These are phyloP conservation scores for Scaptodrosophila latifasciaeformis DNA, from an alignment of 2,888 invertebrate genomes.

Conservation along the genomic window DNA sequence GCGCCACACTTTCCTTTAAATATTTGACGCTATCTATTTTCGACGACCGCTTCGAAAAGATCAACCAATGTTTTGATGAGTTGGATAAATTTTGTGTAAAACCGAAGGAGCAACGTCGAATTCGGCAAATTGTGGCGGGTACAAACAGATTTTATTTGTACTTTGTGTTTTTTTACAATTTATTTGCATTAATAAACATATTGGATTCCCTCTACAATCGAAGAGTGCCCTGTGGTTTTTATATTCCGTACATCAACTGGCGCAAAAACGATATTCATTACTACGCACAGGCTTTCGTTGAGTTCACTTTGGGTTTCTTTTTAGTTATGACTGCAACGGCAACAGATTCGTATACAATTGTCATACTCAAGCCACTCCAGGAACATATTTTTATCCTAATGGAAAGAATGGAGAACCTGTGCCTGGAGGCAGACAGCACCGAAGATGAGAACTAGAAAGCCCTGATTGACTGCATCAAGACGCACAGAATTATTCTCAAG, in stretches of 20 bases:
- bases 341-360: conserved; percentile 25
- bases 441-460: not conserved
- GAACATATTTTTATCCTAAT: conserved; percentile 23
- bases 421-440: not conserved
- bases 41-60: conserved; percentile 16
- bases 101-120: conserved; percentile 10
- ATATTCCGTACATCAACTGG: conserved; percentile 28
- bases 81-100: conserved; percentile 22
- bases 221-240: conserved; percentile 25
- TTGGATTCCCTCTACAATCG: conserved; percentile 20
- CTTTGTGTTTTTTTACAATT: conserved; percentile 14
- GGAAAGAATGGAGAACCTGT: conserved; percentile 16
- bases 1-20: conserved; percentile 21
- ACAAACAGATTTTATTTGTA: conserved; percentile 22
- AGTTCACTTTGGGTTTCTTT: conserved; percentile 21
- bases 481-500: conserved; percentile 26
- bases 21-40: conserved; percentile 17
- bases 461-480: conserved; percentile 29
- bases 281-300: conserved; percentile 17
- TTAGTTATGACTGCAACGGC: conserved; percentile 23
- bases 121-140: conserved; percentile 24
- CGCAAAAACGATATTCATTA: conserved; percentile 12
- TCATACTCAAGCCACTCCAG: conserved; percentile 23
- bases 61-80: conserved; percentile 22
- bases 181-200: conserved; percentile 16